Percentiles rank a stretch among this genome's conserved stretches.
Conservation (phyloP, 2,888 invertebrate genomes). For the Ophion slaviceki region DNA sequence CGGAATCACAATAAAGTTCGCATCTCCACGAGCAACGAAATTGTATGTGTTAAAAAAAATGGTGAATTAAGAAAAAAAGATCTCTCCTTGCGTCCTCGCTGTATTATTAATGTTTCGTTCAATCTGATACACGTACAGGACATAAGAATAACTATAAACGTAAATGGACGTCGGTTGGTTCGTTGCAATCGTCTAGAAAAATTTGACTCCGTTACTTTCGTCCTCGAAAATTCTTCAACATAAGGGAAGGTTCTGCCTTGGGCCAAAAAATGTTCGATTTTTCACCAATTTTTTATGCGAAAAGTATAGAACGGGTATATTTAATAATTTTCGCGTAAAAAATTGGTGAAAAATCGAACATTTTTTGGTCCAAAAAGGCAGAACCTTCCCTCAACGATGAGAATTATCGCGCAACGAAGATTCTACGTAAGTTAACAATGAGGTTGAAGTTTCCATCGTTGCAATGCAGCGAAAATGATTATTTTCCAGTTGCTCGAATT, state of each 20-base stretch:
- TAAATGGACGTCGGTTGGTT: neutral
- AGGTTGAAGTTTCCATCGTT: too few species aligned
- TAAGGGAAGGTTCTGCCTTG: too few species aligned
- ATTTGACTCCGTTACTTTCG: neutral
- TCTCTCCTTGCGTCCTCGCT: neutral
- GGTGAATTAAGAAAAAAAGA: neutral
- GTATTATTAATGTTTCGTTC: neutral
- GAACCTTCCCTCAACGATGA: too few species aligned
- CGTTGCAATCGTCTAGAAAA: neutral
- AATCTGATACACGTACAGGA: neutral
- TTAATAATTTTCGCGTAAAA: too few species aligned
- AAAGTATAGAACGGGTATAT: too few species aligned
- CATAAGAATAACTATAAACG: neutral
- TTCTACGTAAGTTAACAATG: neutral
- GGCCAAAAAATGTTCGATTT: too few species aligned
- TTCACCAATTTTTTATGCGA: too few species aligned
- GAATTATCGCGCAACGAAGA: neutral
- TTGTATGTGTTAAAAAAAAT: neutral
- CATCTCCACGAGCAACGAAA: neutral
- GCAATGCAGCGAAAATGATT: too few species aligned
- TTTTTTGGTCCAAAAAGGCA: too few species aligned
- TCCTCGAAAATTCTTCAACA: neutral
- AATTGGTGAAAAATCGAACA: too few species aligned
- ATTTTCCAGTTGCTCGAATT: too few species aligned
- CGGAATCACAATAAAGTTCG: neutral